Evolutionary conservation across 2,888 invertebrate species (phyloP).

Genomic region (Hirtodrosophila cameraria): DNA sequence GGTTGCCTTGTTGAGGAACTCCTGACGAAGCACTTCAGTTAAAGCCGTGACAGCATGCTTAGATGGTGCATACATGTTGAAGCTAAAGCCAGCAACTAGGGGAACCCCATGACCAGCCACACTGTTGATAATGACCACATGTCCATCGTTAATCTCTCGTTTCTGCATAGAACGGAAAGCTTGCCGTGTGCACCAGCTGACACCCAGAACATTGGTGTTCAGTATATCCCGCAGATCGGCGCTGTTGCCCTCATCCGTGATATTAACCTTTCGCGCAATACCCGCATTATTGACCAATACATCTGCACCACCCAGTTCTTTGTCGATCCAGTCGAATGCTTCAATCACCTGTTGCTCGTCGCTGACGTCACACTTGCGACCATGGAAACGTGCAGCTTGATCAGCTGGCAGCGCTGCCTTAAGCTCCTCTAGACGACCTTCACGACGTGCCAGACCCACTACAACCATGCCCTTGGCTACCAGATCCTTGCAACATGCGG

Average conservation of each 20-base stretch:
- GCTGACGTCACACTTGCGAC: conserved; percentile 85
- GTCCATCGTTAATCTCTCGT: conserved; percentile 83
- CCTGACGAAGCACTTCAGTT: conserved; percentile 75
- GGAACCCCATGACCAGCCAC: conserved; percentile 76
- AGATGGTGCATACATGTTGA: conserved; percentile 77
- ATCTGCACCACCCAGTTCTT: conserved; percentile 85
- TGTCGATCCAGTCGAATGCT: conserved; percentile 85
- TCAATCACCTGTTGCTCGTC: conserved; percentile 85
- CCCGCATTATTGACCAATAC: too few species aligned
- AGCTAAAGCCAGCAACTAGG: conserved; percentile 43
- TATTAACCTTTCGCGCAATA: conserved; percentile 25
- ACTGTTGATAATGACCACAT: conserved; percentile 85
- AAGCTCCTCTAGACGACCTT: conserved; percentile 81
- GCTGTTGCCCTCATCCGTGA: conserved; percentile 59
- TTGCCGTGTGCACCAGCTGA: conserved; percentile 84
- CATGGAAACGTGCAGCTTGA: conserved; percentile 76
- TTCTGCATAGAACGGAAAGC: conserved; percentile 84
- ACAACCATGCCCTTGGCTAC: conserved; percentile 66
- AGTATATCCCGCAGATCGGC: conserved; percentile 75
- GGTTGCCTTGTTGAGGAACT: conserved; percentile 68
- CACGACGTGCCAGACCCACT: conserved; percentile 85
- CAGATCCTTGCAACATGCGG: conserved; percentile 53
- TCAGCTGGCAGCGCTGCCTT: conserved; percentile 51
- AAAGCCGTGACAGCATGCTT: conserved; percentile 79
- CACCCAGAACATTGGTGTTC: conserved; percentile 84